Evolutionary conservation across 2,888 invertebrate species (phyloP), one percentile per base, ranked within the genome.

Genomic region (Germaria angustata): DNA sequence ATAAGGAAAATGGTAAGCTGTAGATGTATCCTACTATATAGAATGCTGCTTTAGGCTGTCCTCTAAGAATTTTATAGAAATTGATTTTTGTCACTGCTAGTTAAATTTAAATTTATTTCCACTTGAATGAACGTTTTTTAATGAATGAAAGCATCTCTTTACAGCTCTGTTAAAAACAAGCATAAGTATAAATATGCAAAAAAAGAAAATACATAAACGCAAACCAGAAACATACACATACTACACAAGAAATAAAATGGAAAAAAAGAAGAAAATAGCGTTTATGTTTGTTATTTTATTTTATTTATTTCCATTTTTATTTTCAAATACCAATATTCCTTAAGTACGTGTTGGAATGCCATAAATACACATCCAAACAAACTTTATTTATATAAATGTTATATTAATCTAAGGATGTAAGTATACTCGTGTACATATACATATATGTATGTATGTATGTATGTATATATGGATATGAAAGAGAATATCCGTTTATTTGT

Each of bases 401-500:
- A 87, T 88, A 88, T 87, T 88, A 88, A 75, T 55, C 49, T 53
- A 51, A 49, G 53, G 15, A 17, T 53, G 28, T n/a, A n/a, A n/a
- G n/a, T n/a, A n/a, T n/a, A n/a, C n/a, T n/a, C n/a, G n/a, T n/a
- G n/a, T n/a, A n/a, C n/a, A n/a, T n/a, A n/a, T n/a, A n/a, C 1
- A 11, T 49, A 22, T 24, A n/a, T 22, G 24, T 8, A 1, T 24
- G 24, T 13, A 11, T 24, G 51, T 51, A 22, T 9, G 20, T 20
- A 20, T 46, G 46, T 20, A 20, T 20, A 8, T 41, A 9, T 51
- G 53, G 7, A 9, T 53, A 32, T 49, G 17, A 28, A 46, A 20
- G 17, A 28, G 39, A 8, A 39, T 32, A 59, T 59, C 51, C 49
- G 24, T 32, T 49, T 49, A 32, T 41, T 39, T 22, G 39, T 17